phyloP scores from a whole-genome alignment of 1,140 invertebrate species.

The Ceratina japonica region DNA sequence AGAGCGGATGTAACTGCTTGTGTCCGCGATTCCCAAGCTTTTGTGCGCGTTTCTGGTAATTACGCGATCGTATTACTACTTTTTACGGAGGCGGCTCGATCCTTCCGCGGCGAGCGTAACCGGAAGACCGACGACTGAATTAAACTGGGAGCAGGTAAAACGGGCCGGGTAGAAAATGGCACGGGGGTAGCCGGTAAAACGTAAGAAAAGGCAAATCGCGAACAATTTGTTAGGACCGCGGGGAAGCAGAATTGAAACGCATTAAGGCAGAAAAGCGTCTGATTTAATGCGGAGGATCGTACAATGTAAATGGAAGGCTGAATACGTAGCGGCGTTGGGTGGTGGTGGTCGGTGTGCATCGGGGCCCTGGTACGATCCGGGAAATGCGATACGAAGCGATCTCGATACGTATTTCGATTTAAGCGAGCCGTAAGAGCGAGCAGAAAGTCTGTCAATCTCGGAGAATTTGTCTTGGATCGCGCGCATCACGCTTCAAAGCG shows the following conservation, averaged over 20 bases:
- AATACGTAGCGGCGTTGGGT: not conserved
- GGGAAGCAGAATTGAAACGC: not conserved
- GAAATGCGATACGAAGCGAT: not conserved
- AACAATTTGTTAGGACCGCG: too few species aligned
- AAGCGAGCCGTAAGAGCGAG: not conserved
- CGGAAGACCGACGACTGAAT: too few species aligned
- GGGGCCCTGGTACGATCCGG: not conserved
- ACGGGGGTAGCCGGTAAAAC: too few species aligned
- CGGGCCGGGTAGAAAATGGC: too few species aligned
- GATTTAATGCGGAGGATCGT: too few species aligned
- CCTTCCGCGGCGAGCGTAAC: not conserved
- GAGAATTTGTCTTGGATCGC: conserved; percentile 6
- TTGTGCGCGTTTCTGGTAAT: conserved; percentile 67
- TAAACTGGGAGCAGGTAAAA: too few species aligned
- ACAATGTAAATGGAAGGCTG: not conserved
- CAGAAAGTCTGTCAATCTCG: conserved; percentile 7
- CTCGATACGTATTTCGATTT: not conserved
- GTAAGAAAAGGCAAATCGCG: too few species aligned
- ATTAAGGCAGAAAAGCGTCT: not conserved
- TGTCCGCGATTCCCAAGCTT: conserved; percentile 18
- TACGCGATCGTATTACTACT: conserved; percentile 68
- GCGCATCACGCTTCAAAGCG: not conserved
- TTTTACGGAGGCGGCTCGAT: not conserved
- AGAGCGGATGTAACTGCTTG: not conserved
- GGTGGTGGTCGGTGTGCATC: too few species aligned